Evolutionary conservation across 2,797 vertebrate genomes (phyloP), one percentile per base, ranked within the genome.

Genomic region (Pygocentrus nattereri): DNA sequence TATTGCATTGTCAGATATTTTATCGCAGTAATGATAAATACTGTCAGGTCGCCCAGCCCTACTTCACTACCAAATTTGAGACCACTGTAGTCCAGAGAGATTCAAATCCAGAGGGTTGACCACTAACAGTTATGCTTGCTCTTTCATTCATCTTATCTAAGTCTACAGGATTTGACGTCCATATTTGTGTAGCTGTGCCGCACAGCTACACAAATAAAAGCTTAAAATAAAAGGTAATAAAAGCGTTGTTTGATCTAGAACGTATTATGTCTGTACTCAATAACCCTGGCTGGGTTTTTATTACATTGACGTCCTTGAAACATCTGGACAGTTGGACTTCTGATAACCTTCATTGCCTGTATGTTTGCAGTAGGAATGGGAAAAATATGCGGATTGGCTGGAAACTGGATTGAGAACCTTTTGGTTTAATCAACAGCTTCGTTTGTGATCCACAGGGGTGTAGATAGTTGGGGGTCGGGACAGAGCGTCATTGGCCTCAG

Each of bases 391-490:
- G 58, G 58, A 25, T n/a, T 10, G 58, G 11, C 58, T 27, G 23
- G 27, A 13, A 5, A 5, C 18, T 6, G 4, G 61, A 38, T 65
- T 11, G 31, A 31, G 12, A 12, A 58, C 30, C 50, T 49, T 54
- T 73, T 38, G 70, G 70, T 41, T 74, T 56, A 56, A 74, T 58
- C 50, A n/a, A 13, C 16, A n/a, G 69, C 18, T 52, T 27, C 13
- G 69, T 71, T 71, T 54, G 4, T 5, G 23, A 23, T 69, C 41
- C 38, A 44, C 44, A 72, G 38, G 25, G 47, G 49, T 23, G 50
- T n/a, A 38, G 52, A 54, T 73, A 44, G 41, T 44, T 4, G 70
- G 50, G 31, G 27, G 67, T 23, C 47, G 30, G 56, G 67, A 49
- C 7, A 58, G 30, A 62, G 44, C 3, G 64, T 79, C 52, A 58